These are phyloP conservation scores for Clytia hemisphaerica DNA, from an alignment of 30 jellyfish, hydroid and myxozoan species.

Conservation along the genomic window DNA sequence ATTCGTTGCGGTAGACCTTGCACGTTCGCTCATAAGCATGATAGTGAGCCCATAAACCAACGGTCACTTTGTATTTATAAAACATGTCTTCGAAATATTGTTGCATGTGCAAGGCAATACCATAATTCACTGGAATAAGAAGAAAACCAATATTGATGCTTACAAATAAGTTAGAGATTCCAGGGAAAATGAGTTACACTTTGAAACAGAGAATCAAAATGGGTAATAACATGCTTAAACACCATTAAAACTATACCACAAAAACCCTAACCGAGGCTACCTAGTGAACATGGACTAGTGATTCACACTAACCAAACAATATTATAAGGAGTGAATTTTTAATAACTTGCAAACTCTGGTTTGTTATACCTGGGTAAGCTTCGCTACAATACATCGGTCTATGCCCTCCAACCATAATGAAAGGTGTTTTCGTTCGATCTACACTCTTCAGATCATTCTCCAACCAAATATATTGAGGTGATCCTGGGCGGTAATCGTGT, in stretches of 20 bases:
- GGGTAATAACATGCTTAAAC: no score
- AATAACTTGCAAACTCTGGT: no score
- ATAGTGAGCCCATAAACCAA: slow-evolving; percentile 77
- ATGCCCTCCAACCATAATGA: slow-evolving; percentile 75
- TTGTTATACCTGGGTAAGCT: slow-evolving; percentile 4
- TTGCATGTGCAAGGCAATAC: slow-evolving; percentile 61
- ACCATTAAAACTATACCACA: no score
- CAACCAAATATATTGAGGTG: slow-evolving; percentile 71
- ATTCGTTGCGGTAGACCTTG: slow-evolving; percentile 40
- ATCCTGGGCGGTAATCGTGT: slow-evolving; percentile 55
- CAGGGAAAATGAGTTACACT: no score
- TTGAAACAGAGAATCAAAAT: no score
- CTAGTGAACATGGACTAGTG: slow-evolving; percentile 25
- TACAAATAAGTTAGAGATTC: no score
- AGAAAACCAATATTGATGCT: no score
- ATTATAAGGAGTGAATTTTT: no score
- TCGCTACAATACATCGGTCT: slow-evolving; percentile 77
- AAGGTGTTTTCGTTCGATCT: slow-evolving; percentile 68
- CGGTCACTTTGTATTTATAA: slow-evolving; percentile 50
- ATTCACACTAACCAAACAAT: no score
- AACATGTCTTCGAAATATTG: slow-evolving; percentile 58
- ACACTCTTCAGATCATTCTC: slow-evolving; percentile 56
- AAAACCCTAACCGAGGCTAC: no score
- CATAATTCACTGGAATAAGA: slow-evolving; percentile 53
- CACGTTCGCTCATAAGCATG: slow-evolving; percentile 74